Conservation (phyloP, 2,888 invertebrate genomes). For the Trichacis sp. region DNA sequence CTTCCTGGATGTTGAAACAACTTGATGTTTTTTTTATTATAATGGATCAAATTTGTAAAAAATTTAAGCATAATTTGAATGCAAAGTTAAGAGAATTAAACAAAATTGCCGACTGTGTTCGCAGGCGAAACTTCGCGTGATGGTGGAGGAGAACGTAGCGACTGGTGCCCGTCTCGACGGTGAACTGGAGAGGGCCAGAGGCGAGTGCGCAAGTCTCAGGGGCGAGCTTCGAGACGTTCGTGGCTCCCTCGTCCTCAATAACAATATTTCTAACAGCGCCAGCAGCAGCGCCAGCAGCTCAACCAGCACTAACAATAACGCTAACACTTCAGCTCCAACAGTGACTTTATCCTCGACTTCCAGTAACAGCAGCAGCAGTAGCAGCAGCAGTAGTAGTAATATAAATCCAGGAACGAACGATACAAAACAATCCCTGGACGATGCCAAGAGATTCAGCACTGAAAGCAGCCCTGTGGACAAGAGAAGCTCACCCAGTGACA, state of each 20-base stretch:
- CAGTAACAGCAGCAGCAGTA: slow-evolving; percentile 39
- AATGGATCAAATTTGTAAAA: no score
- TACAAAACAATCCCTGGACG: slow-evolving; percentile 48
- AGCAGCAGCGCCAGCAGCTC: slow-evolving; percentile 47
- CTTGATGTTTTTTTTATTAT: no score
- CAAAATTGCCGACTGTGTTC: no score
- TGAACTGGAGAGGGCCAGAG: slow-evolving; percentile 76
- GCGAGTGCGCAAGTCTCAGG: slow-evolving; percentile 73
- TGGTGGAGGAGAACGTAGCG: slow-evolving; percentile 86
- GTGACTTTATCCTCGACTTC: slow-evolving; percentile 50
- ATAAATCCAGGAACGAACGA: slow-evolving; percentile 48
- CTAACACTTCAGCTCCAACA: slow-evolving; percentile 46
- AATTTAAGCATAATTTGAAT: no score
- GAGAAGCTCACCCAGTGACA: slow-evolving; percentile 63
- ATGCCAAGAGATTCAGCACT: slow-evolving; percentile 60
- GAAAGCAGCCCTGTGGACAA: slow-evolving; percentile 63
- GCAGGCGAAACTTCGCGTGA: slow-evolving; percentile 86
- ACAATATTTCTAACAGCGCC: slow-evolving; percentile 52
- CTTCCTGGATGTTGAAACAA: no score
- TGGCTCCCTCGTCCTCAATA: slow-evolving; percentile 60
- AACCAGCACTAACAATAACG: slow-evolving; percentile 48
- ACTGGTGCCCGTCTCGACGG: slow-evolving; percentile 70
- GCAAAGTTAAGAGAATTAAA: no score
- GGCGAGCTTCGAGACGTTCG: slow-evolving; percentile 72
- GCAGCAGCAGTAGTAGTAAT: slow-evolving; percentile 46